Percentiles rank a stretch among this genome's conserved stretches.
phyloP scores from a whole-genome alignment of 2,113 vertebrate genomes.

The Polypterus bichir region DNA sequence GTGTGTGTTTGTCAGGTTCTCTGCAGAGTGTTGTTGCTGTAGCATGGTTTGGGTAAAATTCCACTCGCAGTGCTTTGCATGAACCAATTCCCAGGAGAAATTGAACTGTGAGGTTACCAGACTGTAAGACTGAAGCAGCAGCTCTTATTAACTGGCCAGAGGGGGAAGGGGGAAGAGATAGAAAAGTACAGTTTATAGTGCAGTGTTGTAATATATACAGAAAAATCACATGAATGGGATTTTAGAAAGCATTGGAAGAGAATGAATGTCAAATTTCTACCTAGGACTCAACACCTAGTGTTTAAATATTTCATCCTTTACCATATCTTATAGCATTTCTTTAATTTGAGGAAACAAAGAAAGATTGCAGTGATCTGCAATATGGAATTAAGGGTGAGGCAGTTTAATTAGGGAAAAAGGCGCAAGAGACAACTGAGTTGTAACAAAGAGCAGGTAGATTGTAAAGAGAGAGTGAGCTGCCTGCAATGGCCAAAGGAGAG shows the following conservation, averaged over 20 bases:
- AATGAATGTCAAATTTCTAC: no score
- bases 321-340: no score
- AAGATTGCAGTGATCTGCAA: no score
- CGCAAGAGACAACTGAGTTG: no score
- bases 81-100: constrained; percentile 77
- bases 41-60: constrained; percentile 83
- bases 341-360: no score
- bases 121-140: constrained; percentile 62
- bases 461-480: no score
- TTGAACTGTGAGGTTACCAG: constrained; percentile 63
- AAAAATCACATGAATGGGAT: not conserved
- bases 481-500: no score
- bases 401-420: no score
- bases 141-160: constrained; percentile 68
- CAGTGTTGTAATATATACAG: not conserved
- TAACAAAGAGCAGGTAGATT: no score
- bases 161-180: constrained; percentile 18
- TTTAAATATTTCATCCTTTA: no score
- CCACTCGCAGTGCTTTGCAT: constrained; percentile 83
- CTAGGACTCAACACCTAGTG: no score
- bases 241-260: not conserved
- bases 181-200: not conserved
- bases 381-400: no score
- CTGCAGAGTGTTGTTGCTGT: constrained; percentile 57
- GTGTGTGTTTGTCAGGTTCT: constrained; percentile 54